Conservation (phyloP, 2,888 invertebrate genomes). For the Coenonympha arcania region DNA sequence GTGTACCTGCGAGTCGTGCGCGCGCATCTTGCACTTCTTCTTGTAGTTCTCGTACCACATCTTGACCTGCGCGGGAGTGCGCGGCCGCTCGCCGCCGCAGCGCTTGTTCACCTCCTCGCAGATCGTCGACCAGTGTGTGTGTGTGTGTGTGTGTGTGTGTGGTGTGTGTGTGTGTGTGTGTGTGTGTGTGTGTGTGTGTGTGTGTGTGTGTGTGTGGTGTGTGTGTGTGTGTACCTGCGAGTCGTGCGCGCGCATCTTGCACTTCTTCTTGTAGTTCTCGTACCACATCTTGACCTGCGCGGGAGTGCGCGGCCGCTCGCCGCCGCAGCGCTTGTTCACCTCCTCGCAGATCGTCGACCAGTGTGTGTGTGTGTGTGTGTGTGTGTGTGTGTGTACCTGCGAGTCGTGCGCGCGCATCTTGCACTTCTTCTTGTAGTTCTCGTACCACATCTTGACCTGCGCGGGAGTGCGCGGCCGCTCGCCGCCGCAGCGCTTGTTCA, state of each 20-base stretch:
- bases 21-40: slow-evolving; percentile 74
- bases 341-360: slow-evolving; percentile 73
- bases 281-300: slow-evolving; percentile 75
- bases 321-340: slow-evolving; percentile 70
- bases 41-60: slow-evolving; percentile 75
- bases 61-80: slow-evolving; percentile 72
- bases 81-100: slow-evolving; percentile 68
- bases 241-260: slow-evolving; percentile 71
- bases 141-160: background rate
- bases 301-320: slow-evolving; percentile 68
- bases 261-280: slow-evolving; percentile 73
- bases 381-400: slow-evolving; percentile 31
- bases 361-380: too few relatives aligned
- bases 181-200: too few relatives aligned
- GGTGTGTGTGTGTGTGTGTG: background rate
- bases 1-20: slow-evolving; percentile 51
- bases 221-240: slow-evolving; percentile 34
- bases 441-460: slow-evolving; percentile 75
- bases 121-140: slow-evolving; percentile 60
- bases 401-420: slow-evolving; percentile 70
- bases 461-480: slow-evolving; percentile 70
- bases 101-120: slow-evolving; percentile 73
- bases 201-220: background rate
- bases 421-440: slow-evolving; percentile 73
- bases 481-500: slow-evolving; percentile 69